Evolutionary conservation across 30 jellyfish, hydroid and myxozoan genomes (phyloP).

Genomic region (Catostylus mosaicus): DNA sequence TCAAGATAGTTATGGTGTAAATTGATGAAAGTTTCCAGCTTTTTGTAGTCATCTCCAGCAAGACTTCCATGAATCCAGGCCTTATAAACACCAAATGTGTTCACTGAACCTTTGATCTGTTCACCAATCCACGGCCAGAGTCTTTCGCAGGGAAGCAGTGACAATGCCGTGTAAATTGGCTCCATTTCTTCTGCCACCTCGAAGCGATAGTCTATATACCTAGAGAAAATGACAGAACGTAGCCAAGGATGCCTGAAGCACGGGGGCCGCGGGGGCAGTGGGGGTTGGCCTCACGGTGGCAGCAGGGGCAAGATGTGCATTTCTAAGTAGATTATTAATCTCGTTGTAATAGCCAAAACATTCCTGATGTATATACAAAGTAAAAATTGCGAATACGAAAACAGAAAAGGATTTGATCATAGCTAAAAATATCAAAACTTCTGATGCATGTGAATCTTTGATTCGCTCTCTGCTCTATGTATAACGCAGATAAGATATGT

Average conservation of each 20-base stretch:
- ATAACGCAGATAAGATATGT: no score
- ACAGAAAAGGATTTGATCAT: no score
- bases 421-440: no score
- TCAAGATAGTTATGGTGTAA: background rate
- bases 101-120: background rate
- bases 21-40: background rate
- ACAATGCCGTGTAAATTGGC: background rate
- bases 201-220: background rate
- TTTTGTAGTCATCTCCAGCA: background rate
- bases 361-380: background rate
- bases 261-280: no score
- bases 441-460: no score
- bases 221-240: background rate
- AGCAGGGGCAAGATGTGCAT: no score
- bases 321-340: background rate
- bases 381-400: background rate
- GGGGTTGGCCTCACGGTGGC: no score
- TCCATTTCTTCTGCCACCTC: background rate
- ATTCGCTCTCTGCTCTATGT: no score
- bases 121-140: slow-evolving; percentile 18
- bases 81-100: background rate
- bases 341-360: background rate
- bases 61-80: background rate
- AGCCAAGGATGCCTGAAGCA: no score
- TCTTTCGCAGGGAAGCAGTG: slow-evolving; percentile 4